phyloP scores from a whole-genome alignment of 2,113 vertebrate species.

The Onychostruthus taczanowskii region DNA sequence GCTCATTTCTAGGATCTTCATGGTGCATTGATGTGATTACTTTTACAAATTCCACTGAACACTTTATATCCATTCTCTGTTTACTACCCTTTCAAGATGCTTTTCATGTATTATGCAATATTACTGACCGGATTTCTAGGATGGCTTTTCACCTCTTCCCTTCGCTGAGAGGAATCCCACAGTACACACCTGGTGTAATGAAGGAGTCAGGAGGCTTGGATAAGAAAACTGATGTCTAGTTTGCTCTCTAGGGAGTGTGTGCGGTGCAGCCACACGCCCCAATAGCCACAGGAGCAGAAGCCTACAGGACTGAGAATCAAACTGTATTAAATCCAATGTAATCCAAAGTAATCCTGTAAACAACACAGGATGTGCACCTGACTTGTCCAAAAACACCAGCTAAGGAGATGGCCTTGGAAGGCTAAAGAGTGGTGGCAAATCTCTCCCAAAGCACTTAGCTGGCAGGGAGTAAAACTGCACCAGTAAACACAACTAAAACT shows the following conservation, averaged over 20 bases:
- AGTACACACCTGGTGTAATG: neutral
- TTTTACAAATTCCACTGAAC: neutral
- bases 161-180: accelerated
- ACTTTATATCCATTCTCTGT: neutral
- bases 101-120: neutral
- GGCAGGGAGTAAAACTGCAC: neutral
- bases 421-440: neutral
- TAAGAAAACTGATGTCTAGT: neutral
- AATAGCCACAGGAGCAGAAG: neutral
- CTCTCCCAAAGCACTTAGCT: neutral
- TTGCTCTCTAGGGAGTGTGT: neutral
- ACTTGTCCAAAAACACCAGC: neutral
- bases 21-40: accelerated
- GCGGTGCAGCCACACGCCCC: neutral
- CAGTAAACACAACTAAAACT: accelerated
- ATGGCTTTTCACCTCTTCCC: neutral
- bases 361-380: neutral
- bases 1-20: neutral
- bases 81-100: neutral
- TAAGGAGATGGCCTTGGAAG: neutral
- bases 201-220: neutral
- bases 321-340: neutral
- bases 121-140: neutral
- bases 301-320: neutral
- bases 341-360: neutral